A percentile compares a stretch with the other conserved stretches of the same genome.
Conservation (phyloP, 2,113 vertebrate genomes). For the Phyllostomus hastatus region DNA sequence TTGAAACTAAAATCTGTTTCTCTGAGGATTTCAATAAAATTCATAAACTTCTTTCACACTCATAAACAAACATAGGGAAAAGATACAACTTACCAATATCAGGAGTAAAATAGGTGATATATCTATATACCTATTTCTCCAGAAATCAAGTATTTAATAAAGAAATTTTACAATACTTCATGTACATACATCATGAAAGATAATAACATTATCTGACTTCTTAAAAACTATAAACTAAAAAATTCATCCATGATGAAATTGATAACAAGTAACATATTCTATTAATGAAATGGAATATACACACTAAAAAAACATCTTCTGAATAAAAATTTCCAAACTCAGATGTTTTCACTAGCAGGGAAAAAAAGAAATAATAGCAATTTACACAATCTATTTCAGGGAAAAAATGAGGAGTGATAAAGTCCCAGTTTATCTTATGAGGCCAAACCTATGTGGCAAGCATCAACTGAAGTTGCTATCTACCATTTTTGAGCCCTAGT, state of each 20-base stretch:
- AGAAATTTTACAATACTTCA: neutral
- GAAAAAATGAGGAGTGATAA: neutral
- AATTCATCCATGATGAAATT: neutral
- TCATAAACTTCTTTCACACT: neutral
- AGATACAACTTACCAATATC: neutral
- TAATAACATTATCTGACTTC: neutral
- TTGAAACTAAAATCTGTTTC: neutral
- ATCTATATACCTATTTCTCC: neutral
- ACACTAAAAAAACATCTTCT: neutral
- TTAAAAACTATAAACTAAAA: neutral
- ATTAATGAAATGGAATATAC: neutral
- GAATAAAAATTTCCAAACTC: neutral
- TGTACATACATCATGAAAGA: neutral
- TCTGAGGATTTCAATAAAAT: neutral
- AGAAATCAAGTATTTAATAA: neutral
- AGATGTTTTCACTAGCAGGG: neutral
- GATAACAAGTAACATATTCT: neutral
- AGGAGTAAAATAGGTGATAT: neutral
- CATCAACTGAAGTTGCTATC: neutral
- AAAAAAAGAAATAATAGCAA: neutral
- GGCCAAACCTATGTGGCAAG: neutral
- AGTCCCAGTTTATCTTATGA: neutral
- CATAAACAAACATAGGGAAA: neutral
- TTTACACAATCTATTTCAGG: neutral
- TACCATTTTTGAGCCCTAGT: neutral